Evolutionary conservation across 2,113 vertebrate species (phyloP).

Genomic region (Verasper variegatus): DNA sequence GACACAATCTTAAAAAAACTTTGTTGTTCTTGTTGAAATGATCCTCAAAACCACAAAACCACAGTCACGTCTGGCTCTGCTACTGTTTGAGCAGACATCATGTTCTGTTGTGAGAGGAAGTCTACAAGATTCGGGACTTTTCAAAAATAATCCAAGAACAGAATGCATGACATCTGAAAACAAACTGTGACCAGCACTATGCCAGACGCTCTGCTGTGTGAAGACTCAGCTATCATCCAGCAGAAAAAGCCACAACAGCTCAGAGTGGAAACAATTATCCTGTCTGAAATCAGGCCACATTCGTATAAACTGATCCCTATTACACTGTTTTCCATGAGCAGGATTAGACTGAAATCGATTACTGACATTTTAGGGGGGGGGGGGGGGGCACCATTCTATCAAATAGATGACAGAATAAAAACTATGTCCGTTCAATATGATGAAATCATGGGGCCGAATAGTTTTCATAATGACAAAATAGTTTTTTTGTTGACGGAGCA

Average conservation of each 20-base stretch:
- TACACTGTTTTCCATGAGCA: conserved; percentile 44
- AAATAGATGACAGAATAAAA: conserved; percentile 19
- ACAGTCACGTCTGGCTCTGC: not conserved
- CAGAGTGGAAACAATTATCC: conserved; percentile 69
- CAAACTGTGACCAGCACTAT: conserved; percentile 23
- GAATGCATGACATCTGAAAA: conserved; percentile 41
- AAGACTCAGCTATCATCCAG: conserved; percentile 25
- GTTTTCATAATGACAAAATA: not conserved
- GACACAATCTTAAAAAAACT: no score
- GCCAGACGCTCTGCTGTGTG: conserved; percentile 10
- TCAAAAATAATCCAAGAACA: not conserved
- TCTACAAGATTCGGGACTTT: conserved; percentile 16
- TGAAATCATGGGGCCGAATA: not conserved
- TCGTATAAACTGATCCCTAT: conserved; percentile 63
- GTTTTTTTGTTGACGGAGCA: not conserved
- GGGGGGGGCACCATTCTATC: no score
- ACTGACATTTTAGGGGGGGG: conserved; percentile 7
- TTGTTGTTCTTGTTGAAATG: no score
- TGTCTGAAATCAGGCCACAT: conserved; percentile 43
- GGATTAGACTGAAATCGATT: conserved; percentile 25
- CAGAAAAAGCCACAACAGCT: conserved; percentile 30
- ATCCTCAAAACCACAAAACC: not conserved
- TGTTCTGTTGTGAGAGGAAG: conserved; percentile 15
- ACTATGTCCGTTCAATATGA: not conserved
- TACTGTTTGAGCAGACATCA: conserved; percentile 8